Percentiles rank a stretch among this genome's conserved stretches.
These are phyloP conservation scores for Seriola aureovittata DNA, from an alignment of 2,113 vertebrate genomes.

Conservation along the genomic window DNA sequence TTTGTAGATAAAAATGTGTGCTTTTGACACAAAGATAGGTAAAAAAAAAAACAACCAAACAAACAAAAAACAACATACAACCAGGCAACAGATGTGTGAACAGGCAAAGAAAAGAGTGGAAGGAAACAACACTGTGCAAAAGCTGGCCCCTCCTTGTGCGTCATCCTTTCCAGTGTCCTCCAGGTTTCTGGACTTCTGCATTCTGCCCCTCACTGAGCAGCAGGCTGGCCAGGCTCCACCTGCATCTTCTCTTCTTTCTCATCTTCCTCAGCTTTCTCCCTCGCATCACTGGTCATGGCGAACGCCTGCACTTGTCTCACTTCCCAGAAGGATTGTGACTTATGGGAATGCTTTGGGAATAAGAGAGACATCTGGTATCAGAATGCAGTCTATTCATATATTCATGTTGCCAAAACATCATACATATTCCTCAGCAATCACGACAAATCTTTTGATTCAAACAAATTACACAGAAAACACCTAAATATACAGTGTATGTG, in stretches of 20 bases:
- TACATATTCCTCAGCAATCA: too few species aligned
- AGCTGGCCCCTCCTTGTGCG: constrained; percentile 58
- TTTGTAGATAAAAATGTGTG: constrained; percentile 30
- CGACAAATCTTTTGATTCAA: background rate
- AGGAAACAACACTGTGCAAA: constrained; percentile 71
- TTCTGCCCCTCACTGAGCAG: constrained; percentile 54
- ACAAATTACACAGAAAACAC: background rate
- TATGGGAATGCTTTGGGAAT: constrained; percentile 78
- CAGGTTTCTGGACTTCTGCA: constrained; percentile 38
- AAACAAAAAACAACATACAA: background rate
- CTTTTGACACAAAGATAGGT: constrained; percentile 44
- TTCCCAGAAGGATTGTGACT: constrained; percentile 82
- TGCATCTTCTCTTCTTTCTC: constrained; percentile 19
- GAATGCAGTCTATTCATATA: background rate
- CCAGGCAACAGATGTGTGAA: constrained; percentile 60
- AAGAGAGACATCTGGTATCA: constrained; percentile 2
- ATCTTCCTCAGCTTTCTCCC: constrained; percentile 50
- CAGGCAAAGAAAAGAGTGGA: constrained; percentile 57
- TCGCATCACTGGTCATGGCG: constrained; percentile 59
- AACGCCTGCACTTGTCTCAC: constrained; percentile 59
- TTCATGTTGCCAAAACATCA: background rate
- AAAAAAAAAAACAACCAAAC: background rate
- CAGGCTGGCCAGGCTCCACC: constrained; percentile 23
- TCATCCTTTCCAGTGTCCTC: constrained; percentile 44
- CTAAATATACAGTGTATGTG: background rate